phyloP scores from a whole-genome alignment of 2,113 vertebrate genomes.

The Alosa alosa region DNA sequence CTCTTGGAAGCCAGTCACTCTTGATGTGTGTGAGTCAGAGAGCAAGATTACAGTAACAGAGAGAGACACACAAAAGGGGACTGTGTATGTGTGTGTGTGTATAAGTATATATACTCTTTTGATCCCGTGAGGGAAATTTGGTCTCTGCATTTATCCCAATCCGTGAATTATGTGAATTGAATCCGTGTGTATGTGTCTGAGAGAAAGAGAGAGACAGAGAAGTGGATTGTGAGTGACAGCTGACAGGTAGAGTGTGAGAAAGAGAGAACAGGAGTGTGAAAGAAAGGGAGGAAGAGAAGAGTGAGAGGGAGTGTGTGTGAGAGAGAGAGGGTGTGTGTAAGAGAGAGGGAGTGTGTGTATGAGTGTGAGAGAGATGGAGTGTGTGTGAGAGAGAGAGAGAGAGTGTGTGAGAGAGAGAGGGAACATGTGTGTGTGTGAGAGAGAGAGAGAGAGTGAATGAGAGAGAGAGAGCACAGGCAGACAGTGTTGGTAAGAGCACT shows the following conservation, averaged over 20 bases:
- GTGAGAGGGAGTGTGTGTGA: neutral
- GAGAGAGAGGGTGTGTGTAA: neutral
- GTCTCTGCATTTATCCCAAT: too few relatives aligned
- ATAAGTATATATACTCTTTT: too few relatives aligned
- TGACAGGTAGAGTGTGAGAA: neutral
- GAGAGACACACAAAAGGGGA: too few relatives aligned
- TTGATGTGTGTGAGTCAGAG: too few relatives aligned
- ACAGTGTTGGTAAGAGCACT: neutral
- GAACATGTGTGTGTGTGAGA: neutral
- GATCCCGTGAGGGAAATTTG: too few relatives aligned
- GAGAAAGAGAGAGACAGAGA: conserved; percentile 7
- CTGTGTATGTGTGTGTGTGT: too few relatives aligned
- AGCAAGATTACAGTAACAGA: too few relatives aligned
- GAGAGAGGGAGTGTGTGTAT: neutral
- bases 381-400: neutral
- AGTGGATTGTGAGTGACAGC: neutral
- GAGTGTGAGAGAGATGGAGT: neutral
- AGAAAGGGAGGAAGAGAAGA: neutral
- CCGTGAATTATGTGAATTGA: too few relatives aligned
- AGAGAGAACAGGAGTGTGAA: neutral
- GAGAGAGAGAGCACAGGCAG: neutral
- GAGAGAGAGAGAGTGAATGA: neutral
- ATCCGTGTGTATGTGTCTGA: too few relatives aligned
- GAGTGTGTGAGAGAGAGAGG: neutral
- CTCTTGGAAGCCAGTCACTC: too few relatives aligned